Conservation (phyloP, 2,888 invertebrate genomes). For the Capitulum mitella region DNA sequence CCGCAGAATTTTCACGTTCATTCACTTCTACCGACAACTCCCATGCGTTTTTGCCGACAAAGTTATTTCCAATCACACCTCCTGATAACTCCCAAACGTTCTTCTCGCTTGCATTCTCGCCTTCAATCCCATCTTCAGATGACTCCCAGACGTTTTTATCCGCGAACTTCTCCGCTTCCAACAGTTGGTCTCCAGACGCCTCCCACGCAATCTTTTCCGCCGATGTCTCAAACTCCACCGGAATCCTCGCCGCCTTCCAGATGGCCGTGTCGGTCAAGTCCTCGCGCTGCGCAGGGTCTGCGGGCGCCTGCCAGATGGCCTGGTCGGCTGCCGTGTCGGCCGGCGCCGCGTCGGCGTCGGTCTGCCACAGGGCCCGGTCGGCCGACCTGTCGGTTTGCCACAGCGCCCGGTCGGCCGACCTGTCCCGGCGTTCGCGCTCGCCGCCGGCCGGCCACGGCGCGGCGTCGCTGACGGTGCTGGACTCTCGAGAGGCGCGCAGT, state of each 20-base stretch:
- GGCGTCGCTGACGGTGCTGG: not conserved
- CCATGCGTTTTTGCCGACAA: no score
- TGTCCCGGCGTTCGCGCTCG: not conserved
- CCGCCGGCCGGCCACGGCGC: not conserved
- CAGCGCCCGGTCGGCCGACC: not conserved
- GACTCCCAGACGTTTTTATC: no score
- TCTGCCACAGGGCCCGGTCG: not conserved
- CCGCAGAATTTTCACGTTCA: not conserved
- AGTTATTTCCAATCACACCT: no score
- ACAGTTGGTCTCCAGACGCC: not conserved
- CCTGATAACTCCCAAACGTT: no score
- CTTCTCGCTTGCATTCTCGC: no score
- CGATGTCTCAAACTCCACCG: not conserved
- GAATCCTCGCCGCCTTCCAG: not conserved
- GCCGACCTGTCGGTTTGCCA: not conserved
- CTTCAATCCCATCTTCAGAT: no score
- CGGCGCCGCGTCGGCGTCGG: not conserved
- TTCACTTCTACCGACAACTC: no score
- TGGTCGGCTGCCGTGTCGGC: no score
- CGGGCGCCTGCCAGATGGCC: not conserved
- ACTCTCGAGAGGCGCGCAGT: not conserved
- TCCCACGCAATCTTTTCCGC: not conserved
- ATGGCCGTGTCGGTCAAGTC: not conserved
- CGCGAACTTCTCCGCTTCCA: no score
- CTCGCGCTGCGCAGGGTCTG: not conserved